Base-by-base conservation (phyloP, 2,797 vertebrate species). In the Nannoperca australis region DNA sequence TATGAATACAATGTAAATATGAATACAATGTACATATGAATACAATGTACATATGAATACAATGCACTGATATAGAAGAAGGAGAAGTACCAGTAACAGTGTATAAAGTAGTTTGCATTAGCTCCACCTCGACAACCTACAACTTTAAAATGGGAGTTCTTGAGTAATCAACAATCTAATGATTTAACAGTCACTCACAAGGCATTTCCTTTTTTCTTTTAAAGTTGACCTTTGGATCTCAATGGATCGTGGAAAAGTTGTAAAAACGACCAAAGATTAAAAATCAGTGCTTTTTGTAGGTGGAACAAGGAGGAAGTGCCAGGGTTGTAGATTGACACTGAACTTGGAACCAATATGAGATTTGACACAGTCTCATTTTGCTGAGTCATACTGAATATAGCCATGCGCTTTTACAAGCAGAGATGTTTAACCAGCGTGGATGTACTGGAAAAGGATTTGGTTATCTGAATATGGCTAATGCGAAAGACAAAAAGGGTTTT, bases 301-400 rank as follows among this genome's bases (percentile, higher is more conserved):
- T 1, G 18, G 71, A 82, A 74, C 61, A 74, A 76, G 24, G 62
- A 85, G 63, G 73, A 88, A 77, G 76, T 84, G 79, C 67, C 49
- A 69, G 32, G n/a, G 32, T 70, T 83, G 42, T 55, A 65, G 51
- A 81, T 54, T 12, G 54, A 61, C 27, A 51, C 27, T 59, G 47
- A 76, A 17, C 56, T 73, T 74, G 84, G 47, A 84, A 58, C 40
- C 36, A 62, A 71, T 34, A 54, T 55, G 38, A 24, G 64, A 76
- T 71, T 70, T 63, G 45, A 81, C 62, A 83, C 18, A 47, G 51
- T 38, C 51, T 78, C 15, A 24, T 38, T 56, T 18, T 64, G 64
- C 53, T 84, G 55, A 82, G 62, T 75, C 60, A 82, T 70, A 63
- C 24, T 60, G 56, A 80, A 62, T 49, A 12, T 7, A 18, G 24